Base-by-base conservation (phyloP, 2,797 vertebrate genomes). In the Clarias laeviceps region DNA sequence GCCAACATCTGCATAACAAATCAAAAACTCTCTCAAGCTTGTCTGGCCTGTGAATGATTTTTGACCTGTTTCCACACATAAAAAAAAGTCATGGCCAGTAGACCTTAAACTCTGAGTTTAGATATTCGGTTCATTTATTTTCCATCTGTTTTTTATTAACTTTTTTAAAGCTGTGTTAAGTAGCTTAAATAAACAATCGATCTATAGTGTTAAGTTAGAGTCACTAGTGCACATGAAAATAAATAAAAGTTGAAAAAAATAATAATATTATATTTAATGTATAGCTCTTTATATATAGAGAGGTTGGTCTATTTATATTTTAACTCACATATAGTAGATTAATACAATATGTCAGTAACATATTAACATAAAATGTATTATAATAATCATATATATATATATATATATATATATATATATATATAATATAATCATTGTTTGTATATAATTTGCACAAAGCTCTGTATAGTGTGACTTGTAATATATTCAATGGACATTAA, bases 11-110 rank as follows among this genome's bases (percentile, higher is more conserved):
- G 79, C 27, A 80, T 54, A 12, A 80, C 79, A 80, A 80, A 65
- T 40, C 22, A 64, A 18, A 57, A 32, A 20, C 22, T 68, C 64
- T 45, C 64, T 34, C 29, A 57, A 68, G 73, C 73, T 5, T 27
- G 40, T 37, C 61, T 34, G 18, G 45, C 22, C 74, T 79, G 74
- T 79, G n/a, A 84, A 78, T 84, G 62, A 84, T 84, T 79, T 45
- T 24, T 59, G 15, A 66, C 5, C 37, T 27, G 7, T 18, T 78
- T 37, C 11, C 74, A 74, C 15, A 56, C 57, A 18, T 57, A 57
- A n/a, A 27, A 54, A 72, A n/a, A 24, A 34, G 22, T 15, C 34
- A 54, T 29, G 29, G 57, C 24, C 73, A 77, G 20, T 65, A 76
- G 72, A 76, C 29, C 72, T 5, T 56, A 74, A 83, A 50, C 37